Evolutionary conservation across 2,113 vertebrate genomes (phyloP).

Genomic region (Phalacrocorax pelagicus): DNA sequence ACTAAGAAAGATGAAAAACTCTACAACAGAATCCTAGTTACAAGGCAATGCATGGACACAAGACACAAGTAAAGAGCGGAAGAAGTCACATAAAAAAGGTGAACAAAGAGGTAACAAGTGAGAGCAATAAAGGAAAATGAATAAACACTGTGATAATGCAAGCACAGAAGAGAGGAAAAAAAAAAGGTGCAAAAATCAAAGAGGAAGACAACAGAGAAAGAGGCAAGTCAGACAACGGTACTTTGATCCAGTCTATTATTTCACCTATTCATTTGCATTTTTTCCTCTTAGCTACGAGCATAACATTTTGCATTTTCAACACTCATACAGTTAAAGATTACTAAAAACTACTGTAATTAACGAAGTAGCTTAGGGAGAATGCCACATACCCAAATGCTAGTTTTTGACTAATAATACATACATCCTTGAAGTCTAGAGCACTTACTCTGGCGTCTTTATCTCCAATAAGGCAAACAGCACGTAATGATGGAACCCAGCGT

Average conservation of each 20-base stretch:
- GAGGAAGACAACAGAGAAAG: neutral
- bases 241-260: neutral
- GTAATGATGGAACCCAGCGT: constrained; percentile 86
- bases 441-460: constrained; percentile 89
- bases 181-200: neutral
- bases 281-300: neutral
- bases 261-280: neutral
- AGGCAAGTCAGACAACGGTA: neutral
- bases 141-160: neutral
- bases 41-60: neutral
- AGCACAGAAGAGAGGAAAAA: neutral
- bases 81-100: neutral
- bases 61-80: neutral
- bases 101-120: neutral
- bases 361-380: neutral
- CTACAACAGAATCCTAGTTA: neutral
- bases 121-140: neutral
- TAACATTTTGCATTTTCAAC: neutral
- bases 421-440: neutral
- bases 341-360: neutral
- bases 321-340: neutral
- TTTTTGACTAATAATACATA: neutral
- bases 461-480: constrained; percentile 88
- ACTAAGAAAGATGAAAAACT: neutral
- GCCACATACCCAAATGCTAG: neutral